Evolutionary conservation across 2,888 invertebrate species (phyloP).

Genomic region (Agrotis puta): DNA sequence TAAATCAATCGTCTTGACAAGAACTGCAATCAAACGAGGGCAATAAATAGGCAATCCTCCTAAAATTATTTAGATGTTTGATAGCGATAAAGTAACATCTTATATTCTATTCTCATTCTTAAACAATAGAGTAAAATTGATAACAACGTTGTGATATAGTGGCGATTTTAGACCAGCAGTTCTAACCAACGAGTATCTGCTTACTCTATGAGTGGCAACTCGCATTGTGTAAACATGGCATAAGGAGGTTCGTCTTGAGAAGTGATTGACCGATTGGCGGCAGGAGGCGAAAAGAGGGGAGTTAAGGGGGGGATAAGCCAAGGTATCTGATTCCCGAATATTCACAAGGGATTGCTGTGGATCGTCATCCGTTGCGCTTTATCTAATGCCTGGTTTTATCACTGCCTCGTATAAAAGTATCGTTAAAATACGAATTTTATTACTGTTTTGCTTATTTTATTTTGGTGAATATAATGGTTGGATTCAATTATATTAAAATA

Average conservation of each 20-base stretch:
- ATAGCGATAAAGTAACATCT: too few relatives aligned
- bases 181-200: neutral
- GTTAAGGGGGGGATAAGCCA: constrained; percentile 45
- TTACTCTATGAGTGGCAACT: neutral
- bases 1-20: neutral
- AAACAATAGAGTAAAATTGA: too few relatives aligned
- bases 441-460: constrained; percentile 8
- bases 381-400: constrained; percentile 66
- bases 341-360: constrained; percentile 63
- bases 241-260: constrained; percentile 11
- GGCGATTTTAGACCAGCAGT: too few relatives aligned
- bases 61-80: too few relatives aligned
- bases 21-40: neutral
- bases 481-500: too few relatives aligned
- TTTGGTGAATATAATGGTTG: neutral
- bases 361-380: constrained; percentile 69
- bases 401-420: constrained; percentile 52
- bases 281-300: neutral
- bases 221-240: neutral
- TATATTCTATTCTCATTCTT: too few relatives aligned
- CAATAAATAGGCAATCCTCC: neutral
- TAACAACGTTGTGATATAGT: too few relatives aligned
- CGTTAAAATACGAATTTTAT: constrained; percentile 14
- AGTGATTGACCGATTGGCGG: constrained; percentile 50
- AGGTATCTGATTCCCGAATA: constrained; percentile 62